Evolutionary conservation across 2,113 vertebrate species (phyloP).

Genomic region (Barnardius zonarius): DNA sequence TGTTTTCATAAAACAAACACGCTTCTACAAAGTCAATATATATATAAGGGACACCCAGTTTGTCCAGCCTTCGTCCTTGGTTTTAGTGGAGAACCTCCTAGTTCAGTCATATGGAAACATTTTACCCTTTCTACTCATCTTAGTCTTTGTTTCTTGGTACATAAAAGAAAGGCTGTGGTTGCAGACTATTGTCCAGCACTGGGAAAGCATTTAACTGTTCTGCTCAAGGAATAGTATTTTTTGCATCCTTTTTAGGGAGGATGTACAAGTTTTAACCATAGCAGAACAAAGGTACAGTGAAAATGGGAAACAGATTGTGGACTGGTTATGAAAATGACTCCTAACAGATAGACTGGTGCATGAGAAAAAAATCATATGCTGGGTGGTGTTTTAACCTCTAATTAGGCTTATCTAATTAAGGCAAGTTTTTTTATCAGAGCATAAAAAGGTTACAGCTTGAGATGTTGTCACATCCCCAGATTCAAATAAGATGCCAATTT

Average conservation of each 20-base stretch:
- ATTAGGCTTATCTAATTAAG: not conserved
- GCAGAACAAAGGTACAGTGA: not conserved
- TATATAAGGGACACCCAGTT: not conserved
- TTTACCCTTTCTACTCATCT: slow-evolving; percentile 1
- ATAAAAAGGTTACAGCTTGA: not conserved
- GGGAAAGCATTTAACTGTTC: slow-evolving; percentile 5
- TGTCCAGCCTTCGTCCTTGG: not conserved
- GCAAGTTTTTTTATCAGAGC: not conserved
- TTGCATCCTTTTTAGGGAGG: not conserved
- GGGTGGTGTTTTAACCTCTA: not conserved
- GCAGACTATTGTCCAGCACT: slow-evolving; percentile 8
- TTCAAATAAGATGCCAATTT: not conserved
- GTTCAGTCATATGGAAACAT: not conserved
- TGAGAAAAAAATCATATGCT: not conserved
- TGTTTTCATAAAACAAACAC: not conserved
- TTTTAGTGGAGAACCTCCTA: not conserved
- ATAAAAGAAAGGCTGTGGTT: slow-evolving; percentile 11
- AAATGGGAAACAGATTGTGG: not conserved
- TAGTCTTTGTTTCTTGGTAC: not conserved
- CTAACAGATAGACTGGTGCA: not conserved
- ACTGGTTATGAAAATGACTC: not conserved
- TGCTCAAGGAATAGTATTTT: not conserved
- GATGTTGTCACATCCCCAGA: not conserved
- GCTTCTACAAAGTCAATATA: not conserved
- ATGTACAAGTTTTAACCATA: not conserved